Conservation (phyloP, 2,113 vertebrate species). For the Phalacrocorax aristotelis region DNA sequence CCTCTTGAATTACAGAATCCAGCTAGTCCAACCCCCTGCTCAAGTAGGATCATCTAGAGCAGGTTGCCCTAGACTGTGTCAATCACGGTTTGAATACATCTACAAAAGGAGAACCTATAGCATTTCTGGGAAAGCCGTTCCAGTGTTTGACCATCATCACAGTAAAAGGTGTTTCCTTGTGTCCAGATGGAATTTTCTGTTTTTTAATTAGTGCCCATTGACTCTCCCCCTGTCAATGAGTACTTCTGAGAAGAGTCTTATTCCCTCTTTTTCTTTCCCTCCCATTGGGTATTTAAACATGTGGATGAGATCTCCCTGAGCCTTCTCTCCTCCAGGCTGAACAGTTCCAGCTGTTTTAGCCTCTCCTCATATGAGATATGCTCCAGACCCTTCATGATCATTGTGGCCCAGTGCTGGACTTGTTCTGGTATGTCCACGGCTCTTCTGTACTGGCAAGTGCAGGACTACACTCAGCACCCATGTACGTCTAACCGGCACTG, state of each 20-base stretch:
- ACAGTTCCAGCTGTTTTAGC: neutral
- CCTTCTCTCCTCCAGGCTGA: neutral
- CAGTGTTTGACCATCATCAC: neutral
- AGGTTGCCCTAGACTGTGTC: neutral
- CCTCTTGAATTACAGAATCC: neutral
- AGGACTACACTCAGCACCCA: neutral
- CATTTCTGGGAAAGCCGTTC: neutral
- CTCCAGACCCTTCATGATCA: neutral
- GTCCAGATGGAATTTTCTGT: neutral
- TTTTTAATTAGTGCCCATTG: neutral
- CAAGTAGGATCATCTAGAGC: neutral
- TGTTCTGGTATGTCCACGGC: fast-evolving
- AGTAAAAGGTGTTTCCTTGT: neutral
- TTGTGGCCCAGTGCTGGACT: neutral
- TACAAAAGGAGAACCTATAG: neutral
- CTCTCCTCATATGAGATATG: neutral
- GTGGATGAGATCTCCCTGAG: neutral
- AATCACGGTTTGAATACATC: neutral
- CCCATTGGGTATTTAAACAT: neutral
- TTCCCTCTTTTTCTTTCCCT: neutral
- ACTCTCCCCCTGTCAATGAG: neutral
- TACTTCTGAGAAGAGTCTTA: neutral
- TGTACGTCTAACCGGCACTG: neutral
- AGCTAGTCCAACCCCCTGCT: neutral
- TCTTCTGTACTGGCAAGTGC: neutral